Conservation (phyloP, 2,797 vertebrate genomes). For the Pteropus rufus region DNA sequence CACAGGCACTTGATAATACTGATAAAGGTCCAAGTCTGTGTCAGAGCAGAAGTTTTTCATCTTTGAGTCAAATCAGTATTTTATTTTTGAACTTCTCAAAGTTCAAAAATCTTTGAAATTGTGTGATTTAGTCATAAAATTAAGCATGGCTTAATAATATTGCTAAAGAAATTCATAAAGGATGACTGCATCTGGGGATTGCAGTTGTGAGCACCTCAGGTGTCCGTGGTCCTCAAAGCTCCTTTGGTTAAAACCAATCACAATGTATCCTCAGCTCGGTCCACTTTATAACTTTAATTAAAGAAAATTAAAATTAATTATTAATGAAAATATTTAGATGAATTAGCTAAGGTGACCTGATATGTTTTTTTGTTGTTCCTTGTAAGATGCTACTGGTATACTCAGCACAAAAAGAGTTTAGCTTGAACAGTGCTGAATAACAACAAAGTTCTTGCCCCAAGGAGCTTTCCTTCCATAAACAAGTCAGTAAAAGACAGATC, state of each 20-base stretch:
- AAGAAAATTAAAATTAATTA: conserved; percentile 74
- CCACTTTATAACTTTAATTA: conserved; percentile 59
- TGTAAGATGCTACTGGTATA: conserved; percentile 14
- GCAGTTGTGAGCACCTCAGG: not conserved
- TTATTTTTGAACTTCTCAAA: conserved; percentile 10
- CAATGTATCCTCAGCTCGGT: conserved; percentile 37
- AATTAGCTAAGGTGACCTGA: conserved; percentile 68
- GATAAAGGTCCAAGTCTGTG: not conserved
- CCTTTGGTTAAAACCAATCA: conserved; percentile 53
- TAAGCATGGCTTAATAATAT: conserved; percentile 16
- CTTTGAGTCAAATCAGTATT: conserved; percentile 14
- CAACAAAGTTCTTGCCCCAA: conserved; percentile 47
- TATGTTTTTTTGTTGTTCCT: conserved; percentile 33
- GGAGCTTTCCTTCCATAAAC: conserved; percentile 44
- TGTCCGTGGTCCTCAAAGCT: not conserved
- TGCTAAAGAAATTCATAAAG: conserved; percentile 17
- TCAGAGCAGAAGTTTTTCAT: not conserved
- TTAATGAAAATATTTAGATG: conserved; percentile 69
- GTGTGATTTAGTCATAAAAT: not conserved
- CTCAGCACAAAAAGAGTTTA: not conserved
- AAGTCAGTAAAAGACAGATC: conserved; percentile 52
- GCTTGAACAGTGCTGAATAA: conserved; percentile 41
- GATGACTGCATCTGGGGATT: not conserved
- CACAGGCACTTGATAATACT: not conserved
- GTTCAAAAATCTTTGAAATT: not conserved